Evolutionary conservation across 2,888 invertebrate genomes (phyloP).

Genomic region (Drosophila tripunctata): DNA sequence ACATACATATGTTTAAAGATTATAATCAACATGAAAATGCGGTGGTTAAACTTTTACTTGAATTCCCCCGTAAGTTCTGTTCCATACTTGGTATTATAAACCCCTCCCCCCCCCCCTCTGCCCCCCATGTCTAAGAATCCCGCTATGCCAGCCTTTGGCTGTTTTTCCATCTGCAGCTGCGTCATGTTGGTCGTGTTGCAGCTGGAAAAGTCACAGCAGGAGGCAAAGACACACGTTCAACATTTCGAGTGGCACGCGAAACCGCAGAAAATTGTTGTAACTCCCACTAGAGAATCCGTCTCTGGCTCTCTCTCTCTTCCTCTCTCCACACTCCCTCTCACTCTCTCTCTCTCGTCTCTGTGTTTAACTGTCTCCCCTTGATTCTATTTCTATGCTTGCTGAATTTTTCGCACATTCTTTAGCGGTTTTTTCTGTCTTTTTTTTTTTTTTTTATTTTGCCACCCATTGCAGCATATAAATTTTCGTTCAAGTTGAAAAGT

Average conservation of each 20-base stretch:
- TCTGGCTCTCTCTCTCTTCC: neutral
- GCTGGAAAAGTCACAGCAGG: slow-evolving; percentile 43
- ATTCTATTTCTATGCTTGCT: slow-evolving; percentile 10
- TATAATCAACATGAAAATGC: slow-evolving; percentile 74
- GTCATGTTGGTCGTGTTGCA: slow-evolving; percentile 17
- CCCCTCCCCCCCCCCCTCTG: neutral
- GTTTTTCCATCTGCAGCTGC: slow-evolving; percentile 58
- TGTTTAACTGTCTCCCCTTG: neutral
- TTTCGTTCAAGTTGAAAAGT: slow-evolving; percentile 75
- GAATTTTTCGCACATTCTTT: slow-evolving; percentile 62
- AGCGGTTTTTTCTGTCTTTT: slow-evolving; percentile 8
- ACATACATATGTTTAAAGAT: too few species aligned
- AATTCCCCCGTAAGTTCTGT: too few species aligned
- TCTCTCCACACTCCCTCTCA: neutral
- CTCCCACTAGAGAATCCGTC: slow-evolving; percentile 27
- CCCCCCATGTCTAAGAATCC: slow-evolving; percentile 54
- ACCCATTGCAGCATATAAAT: slow-evolving; percentile 72
- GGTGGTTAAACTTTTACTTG: slow-evolving; percentile 58
- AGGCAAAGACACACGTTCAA: slow-evolving; percentile 66
- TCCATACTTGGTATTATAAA: too few species aligned
- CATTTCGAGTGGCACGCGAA: slow-evolving; percentile 71
- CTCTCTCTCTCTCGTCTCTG: neutral
- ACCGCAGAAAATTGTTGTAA: slow-evolving; percentile 67
- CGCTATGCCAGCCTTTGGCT: too few species aligned
- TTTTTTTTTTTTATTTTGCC: slow-evolving; percentile 29